Conservation (phyloP, 2,888 invertebrate species). For the Tineola bisselliella region DNA sequence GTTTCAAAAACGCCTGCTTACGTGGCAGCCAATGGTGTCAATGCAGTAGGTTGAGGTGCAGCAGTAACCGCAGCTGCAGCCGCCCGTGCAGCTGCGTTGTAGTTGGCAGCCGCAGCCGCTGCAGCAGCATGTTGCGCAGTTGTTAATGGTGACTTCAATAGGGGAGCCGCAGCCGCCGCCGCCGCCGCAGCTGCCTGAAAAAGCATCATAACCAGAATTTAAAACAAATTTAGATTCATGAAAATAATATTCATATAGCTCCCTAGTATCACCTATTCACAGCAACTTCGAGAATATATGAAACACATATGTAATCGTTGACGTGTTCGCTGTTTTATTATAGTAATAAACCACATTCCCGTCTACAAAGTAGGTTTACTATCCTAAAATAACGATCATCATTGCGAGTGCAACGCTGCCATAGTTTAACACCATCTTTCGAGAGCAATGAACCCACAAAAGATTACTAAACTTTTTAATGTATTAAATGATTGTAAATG, state of each 20-base stretch:
- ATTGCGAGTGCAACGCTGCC: not conserved
- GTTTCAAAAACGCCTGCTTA: constrained; percentile 21
- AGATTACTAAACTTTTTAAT: not conserved
- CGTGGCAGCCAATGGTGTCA: constrained; percentile 49
- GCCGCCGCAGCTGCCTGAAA: constrained; percentile 71
- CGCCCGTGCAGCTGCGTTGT: constrained; percentile 85
- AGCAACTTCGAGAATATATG: too few relatives aligned
- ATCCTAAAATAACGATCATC: not conserved
- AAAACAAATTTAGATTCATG: not conserved
- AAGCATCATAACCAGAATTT: constrained; percentile 18
- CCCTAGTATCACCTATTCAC: too few relatives aligned
- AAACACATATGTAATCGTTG: too few relatives aligned
- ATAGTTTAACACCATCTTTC: constrained; percentile 13
- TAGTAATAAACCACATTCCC: not conserved
- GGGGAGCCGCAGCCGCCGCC: constrained; percentile 79
- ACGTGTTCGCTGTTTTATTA: too few relatives aligned
- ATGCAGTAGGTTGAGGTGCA: constrained; percentile 70
- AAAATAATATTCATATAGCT: too few relatives aligned
- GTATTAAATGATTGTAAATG: constrained; percentile 2
- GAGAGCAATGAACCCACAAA: constrained; percentile 17
- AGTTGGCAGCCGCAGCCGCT: constrained; percentile 87
- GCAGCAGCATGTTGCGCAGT: constrained; percentile 88
- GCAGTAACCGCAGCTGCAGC: constrained; percentile 78
- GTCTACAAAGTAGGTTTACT: not conserved
- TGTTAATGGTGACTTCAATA: constrained; percentile 85